phyloP scores from a whole-genome alignment of 2,888 invertebrate genomes.

The Rapana venosa region DNA sequence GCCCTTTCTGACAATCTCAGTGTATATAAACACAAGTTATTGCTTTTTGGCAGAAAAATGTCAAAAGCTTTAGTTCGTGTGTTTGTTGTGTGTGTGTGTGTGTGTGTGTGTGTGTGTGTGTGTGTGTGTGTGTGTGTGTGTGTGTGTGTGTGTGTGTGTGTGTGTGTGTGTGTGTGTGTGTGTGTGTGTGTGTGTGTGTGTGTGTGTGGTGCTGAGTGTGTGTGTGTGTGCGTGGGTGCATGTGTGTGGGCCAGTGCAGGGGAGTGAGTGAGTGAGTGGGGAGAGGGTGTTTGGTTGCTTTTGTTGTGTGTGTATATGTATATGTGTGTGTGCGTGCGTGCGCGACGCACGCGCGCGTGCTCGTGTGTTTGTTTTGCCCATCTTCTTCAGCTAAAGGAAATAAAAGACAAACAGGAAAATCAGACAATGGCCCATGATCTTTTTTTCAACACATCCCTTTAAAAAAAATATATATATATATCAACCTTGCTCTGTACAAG shows the following conservation, averaged over 20 bases:
- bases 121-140: conserved; percentile 25
- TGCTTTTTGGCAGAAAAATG: background rate
- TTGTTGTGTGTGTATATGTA: no score
- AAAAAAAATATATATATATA: no score
- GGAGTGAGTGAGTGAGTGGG: no score
- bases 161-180: conserved; percentile 14
- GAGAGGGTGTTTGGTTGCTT: no score
- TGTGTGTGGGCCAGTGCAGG: background rate
- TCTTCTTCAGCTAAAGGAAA: no score
- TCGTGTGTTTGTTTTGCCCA: no score
- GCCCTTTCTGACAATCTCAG: conserved; percentile 13
- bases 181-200: background rate
- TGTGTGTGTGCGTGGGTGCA: background rate
- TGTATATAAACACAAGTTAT: background rate
- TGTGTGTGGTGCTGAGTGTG: background rate
- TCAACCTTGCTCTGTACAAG: no score
- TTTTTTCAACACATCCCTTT: no score
- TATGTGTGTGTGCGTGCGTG: no score
- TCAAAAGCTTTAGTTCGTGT: background rate
- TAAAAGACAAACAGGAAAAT: no score
- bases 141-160: conserved; percentile 27
- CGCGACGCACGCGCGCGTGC: no score
- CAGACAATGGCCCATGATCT: no score
- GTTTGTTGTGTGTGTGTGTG: conserved; percentile 9
- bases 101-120: conserved; percentile 24